Evolutionary conservation across 2,797 vertebrate species (phyloP).

Genomic region (Microchirus variegatus): DNA sequence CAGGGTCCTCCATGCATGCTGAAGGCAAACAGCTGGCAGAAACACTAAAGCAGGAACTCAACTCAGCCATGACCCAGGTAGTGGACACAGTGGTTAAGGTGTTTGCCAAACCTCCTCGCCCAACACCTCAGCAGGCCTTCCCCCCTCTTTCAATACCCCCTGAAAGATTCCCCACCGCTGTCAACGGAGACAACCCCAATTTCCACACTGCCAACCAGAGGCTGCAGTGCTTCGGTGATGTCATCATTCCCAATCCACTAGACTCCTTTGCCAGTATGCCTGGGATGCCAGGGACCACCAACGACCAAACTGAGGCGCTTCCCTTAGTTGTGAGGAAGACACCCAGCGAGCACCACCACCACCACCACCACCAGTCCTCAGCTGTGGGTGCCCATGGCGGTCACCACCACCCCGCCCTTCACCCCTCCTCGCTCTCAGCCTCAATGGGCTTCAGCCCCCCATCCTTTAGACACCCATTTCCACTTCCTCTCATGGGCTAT

Average conservation of each 20-base stretch:
- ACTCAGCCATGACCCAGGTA: conserved; percentile 97
- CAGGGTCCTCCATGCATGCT: conserved; percentile 87
- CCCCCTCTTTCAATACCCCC: conserved; percentile 92
- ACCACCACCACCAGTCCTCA: conserved; percentile 86
- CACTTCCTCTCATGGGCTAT: conserved; percentile 95
- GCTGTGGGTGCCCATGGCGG: conserved; percentile 87
- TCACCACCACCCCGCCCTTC: conserved; percentile 92
- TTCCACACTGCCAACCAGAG: conserved; percentile 96
- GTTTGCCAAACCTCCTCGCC: conserved; percentile 94
- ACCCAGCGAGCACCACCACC: conserved; percentile 86
- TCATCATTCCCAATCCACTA: conserved; percentile 96
- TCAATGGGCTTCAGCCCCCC: conserved; percentile 92
- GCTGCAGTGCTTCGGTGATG: conserved; percentile 96
- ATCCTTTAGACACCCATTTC: conserved; percentile 95
- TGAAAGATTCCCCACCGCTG: conserved; percentile 85
- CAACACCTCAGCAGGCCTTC: conserved; percentile 96
- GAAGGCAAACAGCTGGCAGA: conserved; percentile 97
- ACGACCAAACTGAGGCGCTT: conserved; percentile 96
- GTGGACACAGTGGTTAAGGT: conserved; percentile 99
- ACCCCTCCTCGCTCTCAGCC: conserved; percentile 94
- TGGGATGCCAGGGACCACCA: conserved; percentile 84
- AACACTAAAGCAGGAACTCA: conserved; percentile 97
- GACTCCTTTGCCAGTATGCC: conserved; percentile 92
- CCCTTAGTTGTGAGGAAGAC: conserved; percentile 96
- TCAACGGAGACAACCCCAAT: conserved; percentile 95